A percentile compares a stretch with the other conserved stretches of the same genome.
Conservation (phyloP, 2,888 invertebrate genomes). For the Tolmerus cingulatus region DNA sequence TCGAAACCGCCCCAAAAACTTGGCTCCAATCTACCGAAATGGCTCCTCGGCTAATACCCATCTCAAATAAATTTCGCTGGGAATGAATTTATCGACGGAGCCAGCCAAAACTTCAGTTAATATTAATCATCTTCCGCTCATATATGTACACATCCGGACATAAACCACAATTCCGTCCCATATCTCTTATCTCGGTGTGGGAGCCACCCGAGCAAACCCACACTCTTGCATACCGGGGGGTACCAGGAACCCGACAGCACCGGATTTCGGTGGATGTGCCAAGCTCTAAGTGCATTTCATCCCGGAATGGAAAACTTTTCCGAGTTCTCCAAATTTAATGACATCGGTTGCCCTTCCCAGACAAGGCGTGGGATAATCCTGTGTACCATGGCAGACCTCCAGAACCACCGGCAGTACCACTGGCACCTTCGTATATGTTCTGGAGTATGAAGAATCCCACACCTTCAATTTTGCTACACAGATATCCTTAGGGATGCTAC, state of each 20-base stretch:
- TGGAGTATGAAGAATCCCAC: neutral
- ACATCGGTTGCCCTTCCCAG: conserved; percentile 21
- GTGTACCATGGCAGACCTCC: conserved; percentile 25
- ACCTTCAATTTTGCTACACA: neutral
- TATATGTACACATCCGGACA: neutral
- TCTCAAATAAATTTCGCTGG: conserved; percentile 2
- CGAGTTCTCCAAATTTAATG: conserved; percentile 27
- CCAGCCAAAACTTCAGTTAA: conserved; percentile 17
- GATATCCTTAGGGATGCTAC: neutral
- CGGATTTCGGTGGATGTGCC: neutral
- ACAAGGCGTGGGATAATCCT: conserved; percentile 25
- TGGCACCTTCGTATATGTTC: neutral
- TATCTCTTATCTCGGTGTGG: neutral
- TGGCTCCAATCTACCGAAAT: neutral
- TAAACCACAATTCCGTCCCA: neutral
- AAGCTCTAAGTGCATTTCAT: conserved; percentile 12
- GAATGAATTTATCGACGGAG: conserved; percentile 12
- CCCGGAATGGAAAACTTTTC: conserved; percentile 13
- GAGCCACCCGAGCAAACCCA: neutral
- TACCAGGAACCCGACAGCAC: neutral
- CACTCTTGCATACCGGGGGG: neutral
- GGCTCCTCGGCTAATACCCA: neutral
- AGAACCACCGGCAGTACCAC: neutral
- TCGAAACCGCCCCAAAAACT: neutral
- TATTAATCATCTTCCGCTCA: conserved; percentile 19